These are phyloP conservation scores for Rhynchophorus ferrugineus DNA, from an alignment of 1,140 invertebrate genomes.

Conservation along the genomic window DNA sequence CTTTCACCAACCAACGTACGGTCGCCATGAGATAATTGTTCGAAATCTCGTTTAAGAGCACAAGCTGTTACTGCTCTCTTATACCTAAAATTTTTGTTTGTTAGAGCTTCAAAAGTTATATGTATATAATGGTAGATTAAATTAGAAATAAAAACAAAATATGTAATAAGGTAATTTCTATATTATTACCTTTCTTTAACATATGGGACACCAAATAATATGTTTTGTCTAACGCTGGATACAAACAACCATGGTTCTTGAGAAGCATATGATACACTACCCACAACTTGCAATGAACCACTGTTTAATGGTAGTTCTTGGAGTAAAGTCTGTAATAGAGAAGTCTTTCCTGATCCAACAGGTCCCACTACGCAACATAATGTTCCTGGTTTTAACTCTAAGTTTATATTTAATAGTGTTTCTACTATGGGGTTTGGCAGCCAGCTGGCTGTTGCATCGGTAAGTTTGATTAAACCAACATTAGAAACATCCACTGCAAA, in stretches of 20 bases:
- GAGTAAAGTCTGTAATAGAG: slow-evolving; percentile 61
- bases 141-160: slow-evolving; percentile 34
- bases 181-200: slow-evolving; percentile 49
- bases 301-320: slow-evolving; percentile 55
- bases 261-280: slow-evolving; percentile 60
- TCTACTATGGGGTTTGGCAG: slow-evolving; percentile 48
- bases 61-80: slow-evolving; percentile 54
- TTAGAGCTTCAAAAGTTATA: too few relatives aligned
- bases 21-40: slow-evolving; percentile 55
- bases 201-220: slow-evolving; percentile 66
- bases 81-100: slow-evolving; percentile 42
- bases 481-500: too few relatives aligned
- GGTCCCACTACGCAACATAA: slow-evolving; percentile 66
- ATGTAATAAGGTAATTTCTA: slow-evolving; percentile 1
- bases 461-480: slow-evolving; percentile 42
- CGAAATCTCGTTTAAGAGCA: slow-evolving; percentile 63
- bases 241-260: slow-evolving; percentile 75
- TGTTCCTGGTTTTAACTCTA: slow-evolving; percentile 53
- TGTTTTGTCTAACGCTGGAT: slow-evolving; percentile 62
- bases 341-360: slow-evolving; percentile 75
- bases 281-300: slow-evolving; percentile 55
- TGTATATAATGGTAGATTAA: too few relatives aligned
- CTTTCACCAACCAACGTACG: slow-evolving; percentile 71
- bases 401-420: slow-evolving; percentile 54
- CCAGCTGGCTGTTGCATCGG: slow-evolving; percentile 53